Evolutionary conservation across 1,140 invertebrate species (phyloP), one percentile per base, ranked within the genome.

Genomic region (Neodiprion pinetum): DNA sequence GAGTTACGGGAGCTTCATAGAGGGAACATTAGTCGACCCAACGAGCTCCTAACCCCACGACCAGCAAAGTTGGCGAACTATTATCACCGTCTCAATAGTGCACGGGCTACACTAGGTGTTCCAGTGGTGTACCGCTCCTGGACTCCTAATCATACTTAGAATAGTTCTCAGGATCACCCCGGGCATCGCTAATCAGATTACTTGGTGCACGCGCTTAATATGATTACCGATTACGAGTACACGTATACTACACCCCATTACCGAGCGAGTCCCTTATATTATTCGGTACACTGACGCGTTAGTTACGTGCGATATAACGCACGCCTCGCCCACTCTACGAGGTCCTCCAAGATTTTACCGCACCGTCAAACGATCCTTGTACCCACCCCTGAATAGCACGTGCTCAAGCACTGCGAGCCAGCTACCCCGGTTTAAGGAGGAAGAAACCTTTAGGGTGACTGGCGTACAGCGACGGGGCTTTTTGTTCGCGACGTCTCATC

Each of bases 121-220:
- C 28, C 28, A 40, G 28, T 40, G 28, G 85, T 83, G 83, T 81
- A 86, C 80, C 81, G 82, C 83, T 82, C 81, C 77, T 82, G 83
- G 81, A 82, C 82, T 83, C 83, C 88, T 89, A 89, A 89, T 89
- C 86, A 89, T 89, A 89, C 87, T 89, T 88, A 88, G 87, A 88
- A 88, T 87, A 88, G 87, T 88, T 89, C 53, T 87, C 87, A 81
- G 86, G 87, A 89, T 89, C 87, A 88, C 84, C 85, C 84, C 84
- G 83, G 84, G 83, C 85, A 86, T 83, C 86, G 80, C 86, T 88
- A 89, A 89, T 88, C 87, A 87, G 87, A 88, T 89, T 88, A 88
- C 81, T 82, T 80, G 80, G 84, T 87, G 87, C 87, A 88, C 86
- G 84, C 86, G 87, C 86, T 88, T 88, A 88, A 88, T 89, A 87